Base-by-base conservation (phyloP, 2,113 vertebrate species). In the Melanerpes aurifrons region DNA sequence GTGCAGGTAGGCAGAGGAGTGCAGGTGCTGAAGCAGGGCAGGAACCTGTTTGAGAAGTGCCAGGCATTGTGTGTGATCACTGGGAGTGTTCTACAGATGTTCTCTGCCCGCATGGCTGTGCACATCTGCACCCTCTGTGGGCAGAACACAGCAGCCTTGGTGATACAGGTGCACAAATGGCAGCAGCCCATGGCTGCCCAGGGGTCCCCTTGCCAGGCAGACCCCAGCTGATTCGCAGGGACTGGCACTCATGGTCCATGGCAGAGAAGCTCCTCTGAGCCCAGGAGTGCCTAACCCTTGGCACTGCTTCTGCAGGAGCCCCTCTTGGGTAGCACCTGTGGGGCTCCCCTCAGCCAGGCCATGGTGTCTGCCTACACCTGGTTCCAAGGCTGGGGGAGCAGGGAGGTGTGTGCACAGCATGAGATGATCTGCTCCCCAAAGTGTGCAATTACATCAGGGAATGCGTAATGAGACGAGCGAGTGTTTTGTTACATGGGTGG, bases 161-260 rank as follows among this genome's bases (percentile, higher is more conserved):
- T 19, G 16, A 6, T 31, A 59, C 10, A 56, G 66, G 79, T 28
- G 26, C 4, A 0, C 3, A 40, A 37, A 59, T 70, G 50, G 59
- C 61, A 69, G 81, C 50, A 40, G 57, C 2, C 2, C 22, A 48
- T 2, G 15, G 17, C 66, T 74, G 59, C 24, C 35, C 1, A 0
- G 16, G 2, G 25, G 45, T 4, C 47, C 18, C 73, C 81, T 40
- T 8, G 18, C 43, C 69, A 12, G 54, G 58, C 12, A 3, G 10
- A 40, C 35, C 32, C 1, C 32, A 16, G 12, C 25, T 29, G 59
- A 3, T 25, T 19, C 58, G 17, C 11, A 5, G 74, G 66, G 73
- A 6, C 14, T 16, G 31, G 26, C 6, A 15, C 26, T 50, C 0
- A 0, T 9, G 50, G 6, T 18, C 17, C 1, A 1, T 6, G 61